These are phyloP conservation scores for Pelobates fuscus DNA, from an alignment of 2,113 vertebrate species.

Conservation along the genomic window DNA sequence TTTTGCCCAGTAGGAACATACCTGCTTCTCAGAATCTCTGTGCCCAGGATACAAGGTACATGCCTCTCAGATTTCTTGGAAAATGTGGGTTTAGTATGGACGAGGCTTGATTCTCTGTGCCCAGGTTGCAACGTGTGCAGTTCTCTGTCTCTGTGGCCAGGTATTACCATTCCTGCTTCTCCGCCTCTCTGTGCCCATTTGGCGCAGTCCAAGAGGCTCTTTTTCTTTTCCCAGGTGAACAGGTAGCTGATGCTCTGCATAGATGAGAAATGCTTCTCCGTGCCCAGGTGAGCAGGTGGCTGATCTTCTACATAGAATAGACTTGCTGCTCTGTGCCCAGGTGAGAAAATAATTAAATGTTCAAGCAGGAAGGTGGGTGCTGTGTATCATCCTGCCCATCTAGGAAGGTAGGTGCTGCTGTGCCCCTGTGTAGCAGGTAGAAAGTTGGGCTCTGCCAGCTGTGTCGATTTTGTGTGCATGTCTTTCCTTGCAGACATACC, in stretches of 20 bases:
- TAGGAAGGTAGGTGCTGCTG: neutral
- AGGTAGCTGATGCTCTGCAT: neutral
- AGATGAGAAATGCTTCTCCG: neutral
- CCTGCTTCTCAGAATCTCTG: neutral
- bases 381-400: neutral
- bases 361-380: too few species aligned
- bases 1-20: neutral
- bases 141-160: neutral
- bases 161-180: neutral
- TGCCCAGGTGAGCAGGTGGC: conserved; percentile 1
- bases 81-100: too few species aligned
- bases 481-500: neutral
- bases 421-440: neutral
- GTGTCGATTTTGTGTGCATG: neutral
- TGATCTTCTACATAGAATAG: neutral
- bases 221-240: neutral
- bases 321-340: too few species aligned
- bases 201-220: neutral
- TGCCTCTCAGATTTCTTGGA: too few species aligned
- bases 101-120: neutral
- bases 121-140: neutral
- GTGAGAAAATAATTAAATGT: too few species aligned
- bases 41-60: too few species aligned
- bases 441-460: neutral
- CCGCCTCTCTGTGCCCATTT: neutral